Evolutionary conservation across 2,888 invertebrate species (phyloP).

Genomic region (Polydrusus cervinus): DNA sequence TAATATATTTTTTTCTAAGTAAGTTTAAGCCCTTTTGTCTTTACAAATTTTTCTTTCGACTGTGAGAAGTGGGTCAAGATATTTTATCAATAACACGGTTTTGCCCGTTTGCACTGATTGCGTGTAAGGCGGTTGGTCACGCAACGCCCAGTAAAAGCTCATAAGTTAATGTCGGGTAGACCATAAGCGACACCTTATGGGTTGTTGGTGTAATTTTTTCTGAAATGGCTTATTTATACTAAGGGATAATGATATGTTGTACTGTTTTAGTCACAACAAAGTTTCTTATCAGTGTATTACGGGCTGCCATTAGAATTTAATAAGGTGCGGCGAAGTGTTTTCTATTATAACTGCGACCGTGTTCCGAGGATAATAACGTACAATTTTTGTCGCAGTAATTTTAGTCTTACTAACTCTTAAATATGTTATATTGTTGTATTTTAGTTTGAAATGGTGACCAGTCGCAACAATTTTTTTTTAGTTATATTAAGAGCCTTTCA

Average conservation of each 20-base stretch:
- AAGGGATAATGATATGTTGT: not conserved
- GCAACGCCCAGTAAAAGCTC: slow-evolving; percentile 22
- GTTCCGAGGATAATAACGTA: too few relatives aligned
- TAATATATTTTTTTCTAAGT: too few relatives aligned
- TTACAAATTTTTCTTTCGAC: slow-evolving; percentile 3
- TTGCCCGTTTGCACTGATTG: slow-evolving; percentile 14
- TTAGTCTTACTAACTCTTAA: too few relatives aligned
- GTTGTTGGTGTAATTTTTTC: slow-evolving; percentile 9
- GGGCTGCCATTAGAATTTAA: not conserved
- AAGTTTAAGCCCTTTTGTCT: not conserved
- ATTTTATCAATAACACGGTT: slow-evolving; percentile 24
- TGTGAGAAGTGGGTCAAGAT: slow-evolving; percentile 22
- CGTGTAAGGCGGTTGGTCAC: slow-evolving; percentile 5
- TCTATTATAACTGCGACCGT: too few relatives aligned
- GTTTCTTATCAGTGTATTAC: slow-evolving; percentile 9
- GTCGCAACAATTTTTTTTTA: too few relatives aligned
- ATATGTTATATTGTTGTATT: too few relatives aligned
- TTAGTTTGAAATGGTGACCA: too few relatives aligned
- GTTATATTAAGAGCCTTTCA: too few relatives aligned
- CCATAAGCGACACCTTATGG: slow-evolving; percentile 14
- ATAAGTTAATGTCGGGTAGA: slow-evolving; percentile 24
- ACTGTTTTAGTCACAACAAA: slow-evolving; percentile 10
- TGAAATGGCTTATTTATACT: slow-evolving; percentile 17
- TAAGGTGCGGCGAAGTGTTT: too few relatives aligned
- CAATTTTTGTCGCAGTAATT: too few relatives aligned